Conservation (phyloP, 2,113 vertebrate genomes). For the Eptatretus burgeri region DNA sequence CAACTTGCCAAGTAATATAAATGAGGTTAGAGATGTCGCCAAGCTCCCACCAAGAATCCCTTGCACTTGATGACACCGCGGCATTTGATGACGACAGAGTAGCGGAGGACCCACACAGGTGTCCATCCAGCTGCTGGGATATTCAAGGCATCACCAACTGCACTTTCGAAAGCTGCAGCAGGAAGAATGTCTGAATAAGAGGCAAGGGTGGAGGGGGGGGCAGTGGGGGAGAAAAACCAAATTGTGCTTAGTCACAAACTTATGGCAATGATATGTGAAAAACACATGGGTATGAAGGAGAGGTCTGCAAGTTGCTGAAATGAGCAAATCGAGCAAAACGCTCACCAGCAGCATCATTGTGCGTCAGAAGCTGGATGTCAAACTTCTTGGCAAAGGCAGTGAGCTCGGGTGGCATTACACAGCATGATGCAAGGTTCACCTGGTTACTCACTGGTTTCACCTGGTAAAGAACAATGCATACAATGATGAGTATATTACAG, state of each 20-base stretch:
- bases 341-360: constrained; percentile 77
- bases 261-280: background rate
- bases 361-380: constrained; percentile 82
- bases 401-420: constrained; percentile 91
- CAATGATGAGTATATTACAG: no score
- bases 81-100: constrained; percentile 83
- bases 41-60: constrained; percentile 66
- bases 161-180: constrained; percentile 50
- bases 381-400: constrained; percentile 84
- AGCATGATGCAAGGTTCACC: constrained; percentile 90
- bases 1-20: no score
- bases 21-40: background rate
- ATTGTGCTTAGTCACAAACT: background rate
- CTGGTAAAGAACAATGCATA: constrained; percentile 18
- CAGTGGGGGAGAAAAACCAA: background rate
- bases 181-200: constrained; percentile 50
- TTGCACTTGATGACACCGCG: constrained; percentile 93
- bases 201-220: constrained; percentile 6
- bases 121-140: constrained; percentile 32
- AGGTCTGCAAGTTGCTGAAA: background rate
- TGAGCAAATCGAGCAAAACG: no score
- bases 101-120: constrained; percentile 71
- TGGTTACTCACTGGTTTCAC: constrained; percentile 94
- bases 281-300: background rate
- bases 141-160: constrained; percentile 34